phyloP scores from a whole-genome alignment of 2,113 vertebrate genomes.

The Eidolon helvum region DNA sequence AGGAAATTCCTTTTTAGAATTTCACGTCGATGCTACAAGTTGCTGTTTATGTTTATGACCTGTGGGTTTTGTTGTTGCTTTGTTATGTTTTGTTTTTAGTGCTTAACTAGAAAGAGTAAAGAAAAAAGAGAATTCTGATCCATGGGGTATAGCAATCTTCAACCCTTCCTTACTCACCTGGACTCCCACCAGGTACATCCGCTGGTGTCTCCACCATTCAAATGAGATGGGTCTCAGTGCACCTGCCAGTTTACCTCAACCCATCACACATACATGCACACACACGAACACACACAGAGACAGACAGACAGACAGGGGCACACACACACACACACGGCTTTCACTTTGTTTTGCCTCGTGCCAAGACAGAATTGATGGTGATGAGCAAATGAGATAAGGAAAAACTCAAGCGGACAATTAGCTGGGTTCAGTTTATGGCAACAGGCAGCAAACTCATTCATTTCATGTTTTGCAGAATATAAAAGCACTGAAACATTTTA shows the following conservation, averaged over 20 bases:
- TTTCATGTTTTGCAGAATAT: conserved; percentile 81
- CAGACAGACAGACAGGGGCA: rapidly evolving
- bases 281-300: rapidly evolving
- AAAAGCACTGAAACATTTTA: conserved; percentile 86
- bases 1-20: background rate
- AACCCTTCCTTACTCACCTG: background rate
- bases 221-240: background rate
- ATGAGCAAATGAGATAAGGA: conserved; percentile 34
- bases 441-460: conserved; percentile 81
- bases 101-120: background rate
- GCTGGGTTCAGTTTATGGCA: conserved; percentile 81
- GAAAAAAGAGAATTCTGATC: background rate
- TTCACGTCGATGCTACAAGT: background rate
- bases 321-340: rapidly evolving
- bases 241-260: background rate
- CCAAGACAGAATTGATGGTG: conserved; percentile 63
- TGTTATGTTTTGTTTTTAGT: background rate
- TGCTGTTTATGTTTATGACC: background rate
- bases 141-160: too few species aligned
- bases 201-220: background rate
- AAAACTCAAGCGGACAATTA: conserved; percentile 74
- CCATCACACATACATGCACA: background rate
- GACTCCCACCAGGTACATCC: background rate
- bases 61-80: background rate
- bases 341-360: conserved; percentile 25